Percentiles rank a stretch among this genome's conserved stretches.
Evolutionary conservation across 2,888 invertebrate species (phyloP).

Genomic region (Hyposoter dolosus): DNA sequence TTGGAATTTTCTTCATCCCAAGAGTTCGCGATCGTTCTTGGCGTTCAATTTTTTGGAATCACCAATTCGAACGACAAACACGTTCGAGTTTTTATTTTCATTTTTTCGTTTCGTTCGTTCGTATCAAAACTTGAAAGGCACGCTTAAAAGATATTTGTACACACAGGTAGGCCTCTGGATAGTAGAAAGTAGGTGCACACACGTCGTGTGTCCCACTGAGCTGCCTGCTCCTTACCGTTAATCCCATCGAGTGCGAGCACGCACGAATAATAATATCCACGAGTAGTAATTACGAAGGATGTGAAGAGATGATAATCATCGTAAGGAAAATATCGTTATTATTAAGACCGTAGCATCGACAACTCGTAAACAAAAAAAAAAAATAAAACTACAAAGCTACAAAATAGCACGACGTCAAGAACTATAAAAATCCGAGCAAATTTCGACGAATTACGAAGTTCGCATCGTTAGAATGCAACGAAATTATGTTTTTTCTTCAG

Average conservation of each 20-base stretch:
- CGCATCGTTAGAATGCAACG: too few species aligned
- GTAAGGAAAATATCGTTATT: background rate
- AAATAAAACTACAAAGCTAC: background rate
- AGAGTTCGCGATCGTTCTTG: background rate
- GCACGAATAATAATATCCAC: slow-evolving; percentile 12
- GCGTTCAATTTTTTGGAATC: background rate
- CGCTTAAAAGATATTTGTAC: background rate
- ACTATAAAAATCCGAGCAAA: too few species aligned
- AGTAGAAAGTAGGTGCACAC: slow-evolving; percentile 67
- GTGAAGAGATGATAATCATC: slow-evolving; percentile 45
- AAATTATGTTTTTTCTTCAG: too few species aligned
- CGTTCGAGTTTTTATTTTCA: background rate
- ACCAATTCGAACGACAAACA: background rate
- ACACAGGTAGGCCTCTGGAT: background rate
- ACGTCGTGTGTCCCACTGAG: slow-evolving; percentile 67
- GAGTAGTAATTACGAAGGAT: slow-evolving; percentile 35
- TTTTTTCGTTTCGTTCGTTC: background rate
- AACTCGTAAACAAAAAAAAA: background rate
- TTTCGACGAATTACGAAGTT: too few species aligned
- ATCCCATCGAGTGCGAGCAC: slow-evolving; percentile 53
- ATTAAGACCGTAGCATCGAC: background rate
- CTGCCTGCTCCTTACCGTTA: slow-evolving; percentile 65
- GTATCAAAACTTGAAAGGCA: too few species aligned
- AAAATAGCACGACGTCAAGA: too few species aligned
- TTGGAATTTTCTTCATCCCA: background rate